Evolutionary conservation across 2,888 invertebrate genomes (phyloP).

Genomic region (Chouioia cunea): DNA sequence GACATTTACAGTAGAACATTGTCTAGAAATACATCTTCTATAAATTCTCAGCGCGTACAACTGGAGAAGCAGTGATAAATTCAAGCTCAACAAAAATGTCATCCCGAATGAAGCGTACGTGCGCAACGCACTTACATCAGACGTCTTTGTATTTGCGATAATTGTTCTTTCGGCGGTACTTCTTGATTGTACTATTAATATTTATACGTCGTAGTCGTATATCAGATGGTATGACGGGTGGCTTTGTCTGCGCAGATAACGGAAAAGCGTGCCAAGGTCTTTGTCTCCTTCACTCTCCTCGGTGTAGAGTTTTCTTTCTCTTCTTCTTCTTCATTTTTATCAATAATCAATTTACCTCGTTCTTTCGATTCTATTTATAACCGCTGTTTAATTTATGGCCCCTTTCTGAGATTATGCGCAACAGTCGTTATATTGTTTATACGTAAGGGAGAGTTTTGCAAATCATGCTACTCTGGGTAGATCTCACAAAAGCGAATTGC

Average conservation of each 20-base stretch:
- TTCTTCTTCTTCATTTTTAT: constrained; percentile 9
- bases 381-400: constrained; percentile 14
- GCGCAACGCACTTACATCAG: too few relatives aligned
- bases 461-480: constrained; percentile 5
- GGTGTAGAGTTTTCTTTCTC: background rate
- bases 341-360: constrained; percentile 24
- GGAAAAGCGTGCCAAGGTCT: constrained; percentile 33
- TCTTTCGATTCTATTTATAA: constrained; percentile 3
- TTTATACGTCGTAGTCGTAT: constrained; percentile 12
- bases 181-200: constrained; percentile 33
- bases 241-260: too few relatives aligned
- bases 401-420: background rate
- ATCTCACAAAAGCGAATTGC: constrained; percentile 1
- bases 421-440: background rate
- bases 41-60: too few relatives aligned
- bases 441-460: constrained; percentile 19
- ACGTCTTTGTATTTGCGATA: too few relatives aligned
- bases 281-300: background rate
- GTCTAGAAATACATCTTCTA: too few relatives aligned
- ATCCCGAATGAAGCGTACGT: too few relatives aligned
- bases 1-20: too few relatives aligned
- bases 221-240: background rate
- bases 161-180: background rate
- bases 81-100: too few relatives aligned
- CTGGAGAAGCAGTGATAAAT: too few relatives aligned